A percentile compares a stretch with the other conserved stretches of the same genome.
Conservation (phyloP, 2,888 invertebrate species). For the Phragmatobia fuliginosa region DNA sequence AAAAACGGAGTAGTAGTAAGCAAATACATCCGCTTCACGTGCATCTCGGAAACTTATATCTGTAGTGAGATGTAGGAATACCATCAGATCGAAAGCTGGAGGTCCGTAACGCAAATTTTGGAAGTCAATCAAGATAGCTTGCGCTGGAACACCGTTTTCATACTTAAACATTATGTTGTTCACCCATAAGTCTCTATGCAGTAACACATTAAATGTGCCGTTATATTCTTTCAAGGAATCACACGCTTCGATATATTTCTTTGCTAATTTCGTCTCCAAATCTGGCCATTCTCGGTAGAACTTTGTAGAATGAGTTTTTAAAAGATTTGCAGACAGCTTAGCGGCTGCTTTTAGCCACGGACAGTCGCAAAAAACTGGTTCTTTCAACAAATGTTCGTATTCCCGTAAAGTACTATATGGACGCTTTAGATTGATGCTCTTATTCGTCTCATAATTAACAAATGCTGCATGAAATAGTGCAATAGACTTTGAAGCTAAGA, state of each 20-base stretch:
- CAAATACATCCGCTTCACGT: constrained; percentile 58
- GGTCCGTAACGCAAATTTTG: constrained; percentile 74
- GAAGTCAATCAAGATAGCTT: constrained; percentile 72
- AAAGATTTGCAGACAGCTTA: constrained; percentile 62
- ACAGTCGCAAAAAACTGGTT: constrained; percentile 63
- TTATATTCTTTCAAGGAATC: constrained; percentile 57
- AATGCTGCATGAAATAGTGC: constrained; percentile 76
- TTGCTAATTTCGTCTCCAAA: constrained; percentile 56
- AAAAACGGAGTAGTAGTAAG: constrained; percentile 65
- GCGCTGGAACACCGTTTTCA: constrained; percentile 56
- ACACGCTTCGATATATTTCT: constrained; percentile 63
- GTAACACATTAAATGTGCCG: constrained; percentile 66
- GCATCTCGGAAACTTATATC: constrained; percentile 60
- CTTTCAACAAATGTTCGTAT: constrained; percentile 53
- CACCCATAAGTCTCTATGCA: constrained; percentile 76
- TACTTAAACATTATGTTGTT: constrained; percentile 78
- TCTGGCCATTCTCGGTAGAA: constrained; percentile 45
- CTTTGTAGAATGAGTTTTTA: constrained; percentile 64
- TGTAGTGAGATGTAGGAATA: constrained; percentile 68
- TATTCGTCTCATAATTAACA: constrained; percentile 66
- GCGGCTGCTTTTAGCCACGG: constrained; percentile 67
- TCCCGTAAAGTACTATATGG: constrained; percentile 59
- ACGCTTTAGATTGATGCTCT: constrained; percentile 29
- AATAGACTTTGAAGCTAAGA: constrained; percentile 56
- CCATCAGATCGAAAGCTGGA: constrained; percentile 73